Conservation (phyloP, 23 tunicate species). For the Ascidia mentula region DNA sequence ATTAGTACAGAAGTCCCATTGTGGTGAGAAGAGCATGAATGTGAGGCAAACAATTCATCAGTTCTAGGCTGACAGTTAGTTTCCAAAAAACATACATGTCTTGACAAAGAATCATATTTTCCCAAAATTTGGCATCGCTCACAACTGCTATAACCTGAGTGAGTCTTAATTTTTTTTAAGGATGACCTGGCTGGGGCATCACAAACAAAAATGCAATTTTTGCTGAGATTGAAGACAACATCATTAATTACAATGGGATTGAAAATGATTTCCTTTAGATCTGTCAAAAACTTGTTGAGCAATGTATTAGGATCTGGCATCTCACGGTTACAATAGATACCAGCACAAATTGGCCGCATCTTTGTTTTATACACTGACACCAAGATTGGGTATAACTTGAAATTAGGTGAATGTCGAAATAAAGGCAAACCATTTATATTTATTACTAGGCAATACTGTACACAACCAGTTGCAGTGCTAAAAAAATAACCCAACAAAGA, state of each 20-base stretch:
- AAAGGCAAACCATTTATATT: constrained; percentile 18
- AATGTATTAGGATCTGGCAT: constrained; percentile 8
- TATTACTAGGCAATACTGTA: background rate
- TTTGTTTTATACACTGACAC: background rate
- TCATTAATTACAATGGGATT: background rate
- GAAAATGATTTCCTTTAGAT: background rate
- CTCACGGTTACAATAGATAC: constrained; percentile 14
- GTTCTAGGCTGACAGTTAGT: background rate
- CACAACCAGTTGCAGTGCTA: background rate
- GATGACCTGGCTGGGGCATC: constrained; percentile 58
- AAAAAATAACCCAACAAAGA: background rate
- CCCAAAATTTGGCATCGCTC: background rate
- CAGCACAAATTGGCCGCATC: constrained; percentile 25
- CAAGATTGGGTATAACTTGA: constrained; percentile 12
- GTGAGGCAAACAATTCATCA: background rate
- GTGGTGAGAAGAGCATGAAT: background rate
- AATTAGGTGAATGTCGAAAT: constrained; percentile 12
- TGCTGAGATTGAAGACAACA: background rate
- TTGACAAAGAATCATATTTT: background rate
- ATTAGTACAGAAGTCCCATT: background rate
- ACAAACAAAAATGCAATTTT: constrained; percentile 31
- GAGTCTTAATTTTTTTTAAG: constrained; percentile 37
- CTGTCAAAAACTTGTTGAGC: background rate
- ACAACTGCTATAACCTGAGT: constrained; percentile 27
- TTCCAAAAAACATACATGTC: background rate